Evolutionary conservation across 2,113 vertebrate species (phyloP).

Genomic region (Stigmatopora argus): DNA sequence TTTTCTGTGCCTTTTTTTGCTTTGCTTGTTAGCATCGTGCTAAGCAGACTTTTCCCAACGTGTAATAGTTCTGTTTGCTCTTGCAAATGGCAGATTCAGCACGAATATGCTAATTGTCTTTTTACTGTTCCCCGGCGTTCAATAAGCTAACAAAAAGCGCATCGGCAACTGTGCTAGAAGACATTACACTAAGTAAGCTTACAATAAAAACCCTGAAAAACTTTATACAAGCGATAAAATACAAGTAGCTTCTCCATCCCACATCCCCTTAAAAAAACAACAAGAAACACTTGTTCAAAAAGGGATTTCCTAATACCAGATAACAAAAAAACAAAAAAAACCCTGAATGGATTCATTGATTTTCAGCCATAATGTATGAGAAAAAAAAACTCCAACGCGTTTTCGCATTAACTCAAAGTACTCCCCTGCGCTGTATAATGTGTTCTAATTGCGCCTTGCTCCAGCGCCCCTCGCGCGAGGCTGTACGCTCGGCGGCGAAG

Average conservation of each 20-base stretch:
- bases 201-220: not conserved
- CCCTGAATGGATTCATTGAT: not conserved
- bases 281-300: too few species aligned
- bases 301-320: not conserved
- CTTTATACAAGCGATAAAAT: not conserved
- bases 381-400: not conserved
- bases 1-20: too few species aligned
- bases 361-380: not conserved
- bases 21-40: too few species aligned
- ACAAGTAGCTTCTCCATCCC: not conserved
- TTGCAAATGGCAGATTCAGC: too few species aligned
- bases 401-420: not conserved
- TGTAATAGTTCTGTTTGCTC: too few species aligned
- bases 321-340: not conserved
- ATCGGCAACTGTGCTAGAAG: not conserved
- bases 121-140: too few species aligned
- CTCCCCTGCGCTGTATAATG: too few species aligned
- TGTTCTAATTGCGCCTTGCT: conserved; percentile 4
- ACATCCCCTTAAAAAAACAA: not conserved
- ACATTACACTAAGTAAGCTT: not conserved
- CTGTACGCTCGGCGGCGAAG: conserved; percentile 41
- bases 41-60: too few species aligned
- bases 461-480: conserved; percentile 32
- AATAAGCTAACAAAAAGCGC: not conserved
- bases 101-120: too few species aligned